Evolutionary conservation across 2,113 vertebrate species (phyloP).

Genomic region (Phyllostomus discolor): DNA sequence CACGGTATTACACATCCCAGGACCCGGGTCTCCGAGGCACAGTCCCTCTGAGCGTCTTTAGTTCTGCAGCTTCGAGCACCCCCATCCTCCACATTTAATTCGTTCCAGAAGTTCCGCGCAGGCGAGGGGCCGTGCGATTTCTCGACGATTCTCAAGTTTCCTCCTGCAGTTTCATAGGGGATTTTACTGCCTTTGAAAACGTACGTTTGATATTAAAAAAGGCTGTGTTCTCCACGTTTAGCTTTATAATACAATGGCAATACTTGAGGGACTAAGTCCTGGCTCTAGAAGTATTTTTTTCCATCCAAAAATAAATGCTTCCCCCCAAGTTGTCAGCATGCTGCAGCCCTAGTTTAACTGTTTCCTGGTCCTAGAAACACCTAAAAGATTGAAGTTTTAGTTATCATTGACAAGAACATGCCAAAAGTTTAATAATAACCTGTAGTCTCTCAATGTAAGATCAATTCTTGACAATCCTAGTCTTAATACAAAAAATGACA

Average conservation of each 20-base stretch:
- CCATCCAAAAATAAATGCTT: background rate
- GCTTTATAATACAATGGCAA: background rate
- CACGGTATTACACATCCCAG: conserved; percentile 48
- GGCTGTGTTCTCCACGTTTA: background rate
- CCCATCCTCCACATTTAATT: conserved; percentile 56
- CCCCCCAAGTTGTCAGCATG: background rate
- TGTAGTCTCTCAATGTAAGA: background rate
- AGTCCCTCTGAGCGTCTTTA: conserved; percentile 51
- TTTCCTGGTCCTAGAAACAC: background rate
- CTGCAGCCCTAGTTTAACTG: background rate
- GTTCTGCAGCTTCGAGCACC: conserved; percentile 40
- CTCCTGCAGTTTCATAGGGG: conserved; percentile 16
- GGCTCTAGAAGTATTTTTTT: background rate
- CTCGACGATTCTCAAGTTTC: background rate
- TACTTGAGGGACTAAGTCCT: background rate
- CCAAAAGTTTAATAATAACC: background rate
- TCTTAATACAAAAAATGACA: background rate
- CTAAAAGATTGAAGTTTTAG: background rate
- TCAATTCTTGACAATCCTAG: background rate
- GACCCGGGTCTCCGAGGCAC: conserved; percentile 40
- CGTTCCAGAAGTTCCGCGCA: background rate
- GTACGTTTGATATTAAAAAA: background rate
- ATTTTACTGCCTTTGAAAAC: background rate
- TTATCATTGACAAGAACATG: background rate
- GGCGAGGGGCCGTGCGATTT: conserved; percentile 47